Base-by-base conservation (phyloP, 1,140 invertebrate genomes). In the Campodea augens region DNA sequence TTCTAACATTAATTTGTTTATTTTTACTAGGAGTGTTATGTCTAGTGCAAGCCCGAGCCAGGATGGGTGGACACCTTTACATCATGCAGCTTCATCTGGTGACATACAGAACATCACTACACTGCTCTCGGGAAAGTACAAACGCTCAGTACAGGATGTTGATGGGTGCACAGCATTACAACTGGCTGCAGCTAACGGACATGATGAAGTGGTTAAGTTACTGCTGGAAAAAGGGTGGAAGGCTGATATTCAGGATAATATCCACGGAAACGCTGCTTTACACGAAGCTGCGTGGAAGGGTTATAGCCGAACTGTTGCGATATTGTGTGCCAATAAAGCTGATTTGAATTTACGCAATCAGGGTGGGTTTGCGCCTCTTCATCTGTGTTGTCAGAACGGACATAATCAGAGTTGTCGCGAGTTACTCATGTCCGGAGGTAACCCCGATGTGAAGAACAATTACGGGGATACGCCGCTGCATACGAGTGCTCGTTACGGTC, bases 381-480 rank as follows among this genome's bases (percentile, higher is more conserved):
- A 97, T 65, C 70, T 96, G 41, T 82, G 85, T 38, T 90, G 87
- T 55, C 90, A 96, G 69, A 92, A 91, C 59, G 90, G 91, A 0
- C 91, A 96, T 63, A 96, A 96, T 65, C 88, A 97, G 67, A 86
- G 82, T 48, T 87, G 85, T 49, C 62, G 91, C 36, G 84, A 90
- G 56, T 66, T 96, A 3, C 67, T 96, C 1, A 69, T 91, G 46
- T 78, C 83, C 20, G 86, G 85, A 0, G 85, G 82, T 38, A 78
- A 82, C 60, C 78, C 89, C 0, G 82, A 93, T 61, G 62, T 85
- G 20, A 84, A 88, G 63, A 95, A 95, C 57, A 91, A 90, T 67
- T 95, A 93, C 59, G 89, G 91, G n/a, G 89, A 96, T 56, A 92
- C 90, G 0, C 78, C 91, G 0, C 65, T 97, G 15, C 92, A 98